These are phyloP conservation scores for Drosophila affinis DNA, from an alignment of 2,888 invertebrate genomes.

Conservation along the genomic window DNA sequence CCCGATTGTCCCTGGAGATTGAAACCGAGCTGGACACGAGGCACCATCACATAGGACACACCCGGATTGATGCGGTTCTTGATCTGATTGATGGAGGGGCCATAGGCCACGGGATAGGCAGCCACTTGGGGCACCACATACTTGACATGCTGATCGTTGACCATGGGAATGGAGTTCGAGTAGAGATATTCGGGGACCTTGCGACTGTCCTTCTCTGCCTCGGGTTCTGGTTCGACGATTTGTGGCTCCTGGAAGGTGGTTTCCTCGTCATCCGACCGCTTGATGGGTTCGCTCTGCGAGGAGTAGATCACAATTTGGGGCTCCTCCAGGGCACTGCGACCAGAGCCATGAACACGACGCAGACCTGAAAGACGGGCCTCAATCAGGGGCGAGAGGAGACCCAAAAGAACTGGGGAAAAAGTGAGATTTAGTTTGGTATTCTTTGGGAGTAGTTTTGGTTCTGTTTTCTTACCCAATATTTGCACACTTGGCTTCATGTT, in stretches of 20 bases:
- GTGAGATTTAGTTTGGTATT: neutral
- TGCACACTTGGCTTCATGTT: conserved; percentile 51
- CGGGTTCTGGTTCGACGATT: conserved; percentile 52
- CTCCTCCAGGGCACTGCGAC: conserved; percentile 47
- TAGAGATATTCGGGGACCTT: conserved; percentile 80
- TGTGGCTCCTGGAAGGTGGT: conserved; percentile 58
- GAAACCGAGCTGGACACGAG: conserved; percentile 72
- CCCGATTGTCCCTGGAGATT: conserved; percentile 75
- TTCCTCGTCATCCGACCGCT: conserved; percentile 36
- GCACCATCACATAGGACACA: conserved; percentile 56
- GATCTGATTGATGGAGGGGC: conserved; percentile 41
- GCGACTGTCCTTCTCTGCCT: conserved; percentile 65
- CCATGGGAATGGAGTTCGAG: conserved; percentile 72
- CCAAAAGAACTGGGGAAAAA: conserved; percentile 35
- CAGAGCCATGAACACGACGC: conserved; percentile 40
- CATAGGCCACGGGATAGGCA: conserved; percentile 63
- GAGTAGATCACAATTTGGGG: conserved; percentile 69
- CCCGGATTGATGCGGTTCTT: conserved; percentile 44
- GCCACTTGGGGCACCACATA: conserved; percentile 71
- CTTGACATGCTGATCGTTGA: conserved; percentile 70
- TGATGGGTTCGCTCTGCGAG: conserved; percentile 49
- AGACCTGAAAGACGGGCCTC: conserved; percentile 43
- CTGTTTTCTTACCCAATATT: conserved; percentile 44
- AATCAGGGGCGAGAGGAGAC: conserved; percentile 18
- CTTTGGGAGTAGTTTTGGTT: neutral